phyloP scores from a whole-genome alignment of 2,113 vertebrate species.

The Plotosus lineatus region DNA sequence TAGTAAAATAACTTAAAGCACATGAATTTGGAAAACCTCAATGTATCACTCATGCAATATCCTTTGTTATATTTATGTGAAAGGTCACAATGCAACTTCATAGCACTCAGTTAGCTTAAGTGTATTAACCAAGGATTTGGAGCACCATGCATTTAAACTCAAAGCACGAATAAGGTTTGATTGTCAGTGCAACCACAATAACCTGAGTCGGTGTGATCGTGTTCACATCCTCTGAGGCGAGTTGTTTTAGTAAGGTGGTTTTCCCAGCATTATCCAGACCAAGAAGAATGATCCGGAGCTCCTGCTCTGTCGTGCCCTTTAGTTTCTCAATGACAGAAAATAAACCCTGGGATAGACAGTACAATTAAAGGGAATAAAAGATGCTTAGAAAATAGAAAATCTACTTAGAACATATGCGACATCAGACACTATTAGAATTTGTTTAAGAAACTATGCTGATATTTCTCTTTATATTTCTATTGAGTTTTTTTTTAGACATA shows the following conservation, averaged over 20 bases:
- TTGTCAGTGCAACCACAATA: neutral
- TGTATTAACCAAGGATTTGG: neutral
- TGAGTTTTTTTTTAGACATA: neutral
- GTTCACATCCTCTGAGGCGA: conserved; percentile 83
- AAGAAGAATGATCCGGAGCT: conserved; percentile 83
- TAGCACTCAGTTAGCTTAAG: neutral
- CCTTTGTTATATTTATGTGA: neutral
- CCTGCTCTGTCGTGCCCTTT: conserved; percentile 77
- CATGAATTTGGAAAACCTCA: neutral
- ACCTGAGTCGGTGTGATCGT: conserved; percentile 88
- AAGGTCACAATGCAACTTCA: neutral
- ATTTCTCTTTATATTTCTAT: neutral
- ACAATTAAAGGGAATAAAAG: neutral
- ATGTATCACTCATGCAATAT: neutral
- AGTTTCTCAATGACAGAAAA: conserved; percentile 84
- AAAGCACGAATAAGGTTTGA: neutral
- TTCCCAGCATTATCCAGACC: conserved; percentile 86
- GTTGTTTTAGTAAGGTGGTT: conserved; percentile 81
- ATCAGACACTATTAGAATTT: neutral
- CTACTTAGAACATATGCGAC: neutral
- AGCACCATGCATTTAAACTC: neutral
- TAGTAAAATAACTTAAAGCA: neutral
- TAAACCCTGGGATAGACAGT: conserved; percentile 70
- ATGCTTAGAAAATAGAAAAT: neutral
- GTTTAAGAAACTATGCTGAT: neutral